Evolutionary conservation across 2,113 vertebrate genomes (phyloP), one percentile per base, ranked within the genome.

Genomic region (Oriolus oriolus): DNA sequence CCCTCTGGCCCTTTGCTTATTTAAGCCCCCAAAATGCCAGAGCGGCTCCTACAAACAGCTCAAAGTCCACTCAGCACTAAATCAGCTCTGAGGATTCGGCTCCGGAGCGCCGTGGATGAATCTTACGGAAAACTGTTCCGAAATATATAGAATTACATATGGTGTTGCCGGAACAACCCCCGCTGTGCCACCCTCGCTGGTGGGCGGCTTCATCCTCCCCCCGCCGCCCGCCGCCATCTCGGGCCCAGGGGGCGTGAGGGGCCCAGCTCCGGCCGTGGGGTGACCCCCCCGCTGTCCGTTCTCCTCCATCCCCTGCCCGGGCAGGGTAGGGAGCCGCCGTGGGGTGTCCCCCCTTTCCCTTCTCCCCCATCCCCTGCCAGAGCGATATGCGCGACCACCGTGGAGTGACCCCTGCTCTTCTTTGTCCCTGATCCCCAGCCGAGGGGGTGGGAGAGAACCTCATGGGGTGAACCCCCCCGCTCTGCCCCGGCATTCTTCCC

Each of bases 271-370:
- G 44, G 77, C 57, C 50, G 13, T 1, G 75, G 35, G 2, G 21
- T 10, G 42, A 45, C 11, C 4, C 6, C 28, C 16, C 30, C 2
- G 16, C 56, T 18, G 6, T 17, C 44, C 28, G 0, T 4, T 11
- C 61, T 66, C 35, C 64, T 39, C n/a, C 65, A n/a, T n/a, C 13
- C 24, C 30, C 28, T 16, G 2, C 24, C 73, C 7, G 33, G 31
- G 27, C 13, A 7, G 8, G 3, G 19, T 0, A 19, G 8, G 19
- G 16, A 76, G 28, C 74, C 3, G 15, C n/a, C 16, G 3, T 2
- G 23, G 24, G n/a, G 12, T 16, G 33, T 12, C 1, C 13, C n/a
- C 47, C 56, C 65, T 35, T 30, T 31, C 41, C 56, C 75, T 35
- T 44, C 30, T 30, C 30, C 4, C 30, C 37, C 49, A 26, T 17